These are phyloP conservation scores for Holothuria glaberrima DNA, from an alignment of 35 echinoderm and acorn worm species.

Conservation along the genomic window DNA sequence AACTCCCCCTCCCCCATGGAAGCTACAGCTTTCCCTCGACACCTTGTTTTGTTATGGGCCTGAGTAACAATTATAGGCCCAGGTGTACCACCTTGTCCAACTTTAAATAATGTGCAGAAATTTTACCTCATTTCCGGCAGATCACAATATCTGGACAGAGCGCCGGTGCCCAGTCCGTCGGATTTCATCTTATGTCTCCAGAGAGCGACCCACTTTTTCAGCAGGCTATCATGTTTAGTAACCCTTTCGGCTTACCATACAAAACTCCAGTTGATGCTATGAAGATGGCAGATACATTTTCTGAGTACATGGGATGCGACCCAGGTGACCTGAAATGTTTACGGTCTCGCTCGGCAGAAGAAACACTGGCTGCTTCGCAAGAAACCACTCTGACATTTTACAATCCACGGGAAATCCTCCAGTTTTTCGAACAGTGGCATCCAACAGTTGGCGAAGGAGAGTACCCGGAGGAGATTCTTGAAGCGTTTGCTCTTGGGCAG, in stretches of 20 bases:
- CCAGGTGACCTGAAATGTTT: slow-evolving; percentile 52
- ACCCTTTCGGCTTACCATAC: slow-evolving; percentile 59
- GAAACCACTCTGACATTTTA: slow-evolving; percentile 11
- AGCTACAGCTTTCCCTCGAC: no score
- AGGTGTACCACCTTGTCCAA: no score
- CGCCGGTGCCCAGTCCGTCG: slow-evolving; percentile 64
- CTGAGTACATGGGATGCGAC: neutral
- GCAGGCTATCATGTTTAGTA: slow-evolving; percentile 55
- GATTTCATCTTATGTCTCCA: slow-evolving; percentile 47
- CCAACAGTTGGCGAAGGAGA: slow-evolving; percentile 50
- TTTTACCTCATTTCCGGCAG: slow-evolving; percentile 50
- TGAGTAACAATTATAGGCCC: no score
- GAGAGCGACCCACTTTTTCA: slow-evolving; percentile 51
- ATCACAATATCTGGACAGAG: slow-evolving; percentile 66
- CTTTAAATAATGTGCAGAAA: no score
- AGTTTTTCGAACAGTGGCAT: slow-evolving; percentile 66
- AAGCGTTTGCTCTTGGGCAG: neutral
- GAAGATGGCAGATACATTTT: slow-evolving; percentile 26
- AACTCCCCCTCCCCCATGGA: no score
- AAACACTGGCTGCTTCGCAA: slow-evolving; percentile 13
- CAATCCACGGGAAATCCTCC: slow-evolving; percentile 25
- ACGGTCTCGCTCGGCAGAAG: neutral
- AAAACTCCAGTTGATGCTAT: slow-evolving; percentile 29
- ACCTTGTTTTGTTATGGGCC: no score
- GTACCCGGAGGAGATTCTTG: slow-evolving; percentile 30